Evolutionary conservation across 2,888 invertebrate species (phyloP).

Genomic region (Apantesis nais): DNA sequence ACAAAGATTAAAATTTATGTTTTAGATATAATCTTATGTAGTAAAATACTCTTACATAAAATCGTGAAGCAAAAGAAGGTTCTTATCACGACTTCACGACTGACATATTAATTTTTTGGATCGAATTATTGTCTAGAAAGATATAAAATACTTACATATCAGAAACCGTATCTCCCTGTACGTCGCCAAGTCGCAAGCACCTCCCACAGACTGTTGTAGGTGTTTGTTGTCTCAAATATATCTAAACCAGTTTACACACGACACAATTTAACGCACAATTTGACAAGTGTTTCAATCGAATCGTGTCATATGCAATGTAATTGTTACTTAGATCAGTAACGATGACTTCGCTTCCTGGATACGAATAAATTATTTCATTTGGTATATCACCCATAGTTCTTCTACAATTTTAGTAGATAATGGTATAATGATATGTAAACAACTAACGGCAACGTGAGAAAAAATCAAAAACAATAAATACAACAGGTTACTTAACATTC

Average conservation of each 20-base stretch:
- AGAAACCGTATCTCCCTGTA: neutral
- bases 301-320: neutral
- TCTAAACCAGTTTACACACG: neutral
- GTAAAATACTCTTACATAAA: neutral
- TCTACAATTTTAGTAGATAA: neutral
- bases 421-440: neutral
- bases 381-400: neutral
- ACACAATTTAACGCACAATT: neutral
- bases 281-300: neutral
- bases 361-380: too few species aligned
- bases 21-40: neutral
- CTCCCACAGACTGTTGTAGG: neutral
- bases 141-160: neutral
- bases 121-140: neutral
- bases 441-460: too few species aligned
- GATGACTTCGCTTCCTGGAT: too few species aligned
- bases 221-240: neutral
- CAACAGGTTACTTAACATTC: too few species aligned
- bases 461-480: too few species aligned
- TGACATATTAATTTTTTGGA: neutral
- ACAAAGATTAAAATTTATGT: neutral
- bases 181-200: neutral
- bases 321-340: neutral
- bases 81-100: neutral
- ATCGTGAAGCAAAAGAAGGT: neutral